Evolutionary conservation across 1,140 invertebrate genomes (phyloP).

Genomic region (Ladona fulva): DNA sequence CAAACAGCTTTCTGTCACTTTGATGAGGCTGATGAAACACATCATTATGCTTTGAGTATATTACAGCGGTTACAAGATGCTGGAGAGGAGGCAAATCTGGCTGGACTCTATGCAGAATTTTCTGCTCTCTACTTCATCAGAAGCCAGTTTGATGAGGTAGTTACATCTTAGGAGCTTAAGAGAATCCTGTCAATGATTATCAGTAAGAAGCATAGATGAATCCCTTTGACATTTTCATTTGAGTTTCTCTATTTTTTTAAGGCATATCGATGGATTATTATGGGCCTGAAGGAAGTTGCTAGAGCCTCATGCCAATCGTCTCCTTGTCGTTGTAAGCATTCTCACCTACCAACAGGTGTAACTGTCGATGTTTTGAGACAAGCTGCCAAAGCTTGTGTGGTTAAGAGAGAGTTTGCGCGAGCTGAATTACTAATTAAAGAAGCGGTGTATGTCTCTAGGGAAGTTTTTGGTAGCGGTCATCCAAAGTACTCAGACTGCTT

Average conservation of each 20-base stretch:
- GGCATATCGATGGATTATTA: conserved; percentile 55
- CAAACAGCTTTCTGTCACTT: conserved; percentile 72
- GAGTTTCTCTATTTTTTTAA: conserved; percentile 31
- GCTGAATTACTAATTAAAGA: conserved; percentile 73
- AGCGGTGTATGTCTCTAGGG: conserved; percentile 62
- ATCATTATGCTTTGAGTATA: conserved; percentile 45
- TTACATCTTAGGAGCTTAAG: conserved; percentile 7
- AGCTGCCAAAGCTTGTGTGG: conserved; percentile 75
- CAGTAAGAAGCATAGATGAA: too few species aligned
- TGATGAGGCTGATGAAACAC: conserved; percentile 54
- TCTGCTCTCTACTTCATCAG: conserved; percentile 67
- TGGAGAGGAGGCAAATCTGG: conserved; percentile 46
- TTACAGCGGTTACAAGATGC: conserved; percentile 40
- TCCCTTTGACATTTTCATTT: neutral
- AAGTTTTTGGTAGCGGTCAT: conserved; percentile 58
- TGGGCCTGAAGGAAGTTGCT: conserved; percentile 57
- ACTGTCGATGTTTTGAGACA: conserved; percentile 71
- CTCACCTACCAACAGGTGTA: conserved; percentile 34
- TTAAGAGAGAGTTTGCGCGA: conserved; percentile 71
- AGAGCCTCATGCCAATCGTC: conserved; percentile 40
- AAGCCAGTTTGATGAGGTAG: conserved; percentile 70
- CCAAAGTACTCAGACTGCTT: conserved; percentile 74
- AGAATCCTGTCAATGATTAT: too few species aligned
- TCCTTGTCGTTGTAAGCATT: neutral
- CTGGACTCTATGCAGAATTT: conserved; percentile 68